These are phyloP conservation scores for Ispidina lecontei DNA, from an alignment of 2,797 vertebrate species.

Conservation along the genomic window DNA sequence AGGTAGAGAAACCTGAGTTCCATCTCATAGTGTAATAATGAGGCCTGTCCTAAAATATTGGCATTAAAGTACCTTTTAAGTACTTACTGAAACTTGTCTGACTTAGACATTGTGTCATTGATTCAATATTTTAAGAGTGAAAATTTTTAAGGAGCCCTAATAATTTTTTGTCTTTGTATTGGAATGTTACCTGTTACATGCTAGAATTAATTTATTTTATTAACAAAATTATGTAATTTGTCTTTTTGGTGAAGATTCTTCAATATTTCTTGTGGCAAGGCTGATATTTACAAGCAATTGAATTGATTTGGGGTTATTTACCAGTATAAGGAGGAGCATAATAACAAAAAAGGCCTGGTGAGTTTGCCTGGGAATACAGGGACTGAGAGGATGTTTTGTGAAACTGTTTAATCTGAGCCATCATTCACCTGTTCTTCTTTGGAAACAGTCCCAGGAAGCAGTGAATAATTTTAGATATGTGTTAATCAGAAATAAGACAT, in stretches of 20 bases:
- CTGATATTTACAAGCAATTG: background rate
- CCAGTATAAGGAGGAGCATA: background rate
- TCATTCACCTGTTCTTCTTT: constrained; percentile 11
- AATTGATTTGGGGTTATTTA: background rate
- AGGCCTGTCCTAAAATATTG: background rate
- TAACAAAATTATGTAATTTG: background rate
- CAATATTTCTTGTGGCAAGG: background rate
- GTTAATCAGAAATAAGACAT: constrained; percentile 51
- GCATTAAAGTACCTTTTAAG: background rate
- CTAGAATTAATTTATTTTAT: background rate
- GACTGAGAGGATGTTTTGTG: background rate
- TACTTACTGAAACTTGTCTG: background rate
- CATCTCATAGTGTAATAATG: background rate
- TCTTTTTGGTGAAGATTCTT: background rate
- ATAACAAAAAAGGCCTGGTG: background rate
- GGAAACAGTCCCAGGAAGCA: background rate
- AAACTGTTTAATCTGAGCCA: constrained; percentile 1
- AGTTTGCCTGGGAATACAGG: background rate
- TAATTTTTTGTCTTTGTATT: background rate
- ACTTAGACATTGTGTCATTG: background rate
- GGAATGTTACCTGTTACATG: background rate
- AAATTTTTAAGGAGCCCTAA: background rate
- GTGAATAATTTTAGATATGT: background rate
- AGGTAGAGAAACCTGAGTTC: background rate
- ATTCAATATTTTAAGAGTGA: background rate